Conservation (phyloP, 2,113 vertebrate genomes). For the Telmatochromis sp. region DNA sequence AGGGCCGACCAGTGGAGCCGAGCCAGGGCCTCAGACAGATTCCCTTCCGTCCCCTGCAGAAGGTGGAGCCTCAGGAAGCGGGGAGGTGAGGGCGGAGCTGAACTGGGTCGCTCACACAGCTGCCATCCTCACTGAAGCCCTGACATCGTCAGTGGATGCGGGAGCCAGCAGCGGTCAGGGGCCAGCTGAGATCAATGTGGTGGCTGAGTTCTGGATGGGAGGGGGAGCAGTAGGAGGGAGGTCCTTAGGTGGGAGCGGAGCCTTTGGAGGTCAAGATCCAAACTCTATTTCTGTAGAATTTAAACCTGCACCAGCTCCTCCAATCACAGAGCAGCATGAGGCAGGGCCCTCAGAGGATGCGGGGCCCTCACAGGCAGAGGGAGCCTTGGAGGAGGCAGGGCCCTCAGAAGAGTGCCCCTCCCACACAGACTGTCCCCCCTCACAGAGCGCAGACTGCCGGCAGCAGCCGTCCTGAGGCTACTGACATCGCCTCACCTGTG, state of each 20-base stretch:
- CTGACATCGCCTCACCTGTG: not conserved
- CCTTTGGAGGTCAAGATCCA: not conserved
- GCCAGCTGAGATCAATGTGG: constrained; percentile 1
- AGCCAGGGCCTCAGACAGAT: not conserved
- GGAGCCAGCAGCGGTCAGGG: not conserved
- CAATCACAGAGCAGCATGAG: not conserved
- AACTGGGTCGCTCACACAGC: constrained; percentile 88
- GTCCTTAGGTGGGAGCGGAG: not conserved
- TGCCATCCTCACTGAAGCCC: constrained; percentile 80
- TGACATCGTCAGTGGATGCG: constrained; percentile 48
- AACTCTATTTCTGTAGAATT: constrained; percentile 57
- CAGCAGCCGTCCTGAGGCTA: constrained; percentile 49
- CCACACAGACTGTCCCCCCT: constrained; percentile 41
- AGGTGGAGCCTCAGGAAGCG: not conserved
- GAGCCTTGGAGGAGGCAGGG: not conserved
- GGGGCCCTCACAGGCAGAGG: not conserved
- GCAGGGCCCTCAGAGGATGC: not conserved
- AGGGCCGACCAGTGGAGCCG: not conserved
- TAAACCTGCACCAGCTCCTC: constrained; percentile 6
- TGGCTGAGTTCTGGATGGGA: constrained; percentile 49
- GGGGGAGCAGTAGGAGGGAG: not conserved
- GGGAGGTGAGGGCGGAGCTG: constrained; percentile 61
- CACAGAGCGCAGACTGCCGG: constrained; percentile 13
- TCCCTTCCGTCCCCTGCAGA: not conserved
- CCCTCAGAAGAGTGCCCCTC: not conserved